A percentile compares a stretch with the other conserved stretches of the same genome.
These are phyloP conservation scores for Sitobion miscanthi DNA, from an alignment of 1,140 invertebrate genomes.

Conservation along the genomic window DNA sequence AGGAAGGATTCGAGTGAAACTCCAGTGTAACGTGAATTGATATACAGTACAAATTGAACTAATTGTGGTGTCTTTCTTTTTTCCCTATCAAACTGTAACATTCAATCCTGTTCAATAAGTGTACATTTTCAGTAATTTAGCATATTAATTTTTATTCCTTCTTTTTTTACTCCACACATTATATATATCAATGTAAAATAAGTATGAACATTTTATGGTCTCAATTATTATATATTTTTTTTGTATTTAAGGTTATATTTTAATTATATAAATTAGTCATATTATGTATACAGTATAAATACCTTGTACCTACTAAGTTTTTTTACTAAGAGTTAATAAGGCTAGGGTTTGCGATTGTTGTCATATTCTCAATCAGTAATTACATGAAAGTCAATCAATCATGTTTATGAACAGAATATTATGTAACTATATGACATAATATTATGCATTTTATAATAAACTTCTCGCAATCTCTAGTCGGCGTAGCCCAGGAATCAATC, in stretches of 20 bases:
- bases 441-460: slow-evolving; percentile 15
- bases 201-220: slow-evolving; percentile 37
- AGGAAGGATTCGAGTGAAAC: slow-evolving; percentile 61
- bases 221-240: slow-evolving; percentile 5
- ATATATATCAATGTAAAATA: slow-evolving; percentile 36
- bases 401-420: not conserved
- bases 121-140: not conserved
- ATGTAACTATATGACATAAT: not conserved
- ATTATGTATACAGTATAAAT: not conserved
- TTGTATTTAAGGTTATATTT: slow-evolving; percentile 2
- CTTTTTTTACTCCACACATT: not conserved
- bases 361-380: not conserved
- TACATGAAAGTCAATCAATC: not conserved
- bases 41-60: slow-evolving; percentile 30
- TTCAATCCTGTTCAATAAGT: slow-evolving; percentile 3
- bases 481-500: slow-evolving; percentile 31
- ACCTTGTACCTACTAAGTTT: not conserved
- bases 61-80: slow-evolving; percentile 13
- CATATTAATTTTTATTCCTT: slow-evolving; percentile 1
- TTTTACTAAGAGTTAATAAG: not conserved
- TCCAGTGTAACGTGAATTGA: slow-evolving; percentile 58
- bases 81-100: slow-evolving; percentile 16
- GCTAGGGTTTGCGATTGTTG: slow-evolving; percentile 12
- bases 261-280: not conserved
- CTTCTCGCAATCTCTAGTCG: not conserved